Evolutionary conservation across 2,888 invertebrate species (phyloP).

Genomic region (Coronaproctus castanopsis): DNA sequence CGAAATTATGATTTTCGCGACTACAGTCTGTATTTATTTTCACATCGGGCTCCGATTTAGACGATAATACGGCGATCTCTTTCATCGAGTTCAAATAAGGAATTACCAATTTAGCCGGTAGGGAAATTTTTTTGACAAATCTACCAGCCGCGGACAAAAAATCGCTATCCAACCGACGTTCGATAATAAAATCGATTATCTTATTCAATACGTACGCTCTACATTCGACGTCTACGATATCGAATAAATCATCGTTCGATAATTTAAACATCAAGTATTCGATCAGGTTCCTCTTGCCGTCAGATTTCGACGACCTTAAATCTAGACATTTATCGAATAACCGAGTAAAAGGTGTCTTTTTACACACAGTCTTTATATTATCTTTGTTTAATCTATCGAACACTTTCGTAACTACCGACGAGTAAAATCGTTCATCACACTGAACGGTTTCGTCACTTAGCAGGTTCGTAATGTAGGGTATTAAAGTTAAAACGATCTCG

Average conservation of each 20-base stretch:
- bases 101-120: constrained; percentile 13
- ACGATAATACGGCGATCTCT: background rate
- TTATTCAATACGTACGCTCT: constrained; percentile 13
- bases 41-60: background rate
- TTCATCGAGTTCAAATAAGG: constrained; percentile 15
- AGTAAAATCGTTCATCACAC: too few relatives aligned
- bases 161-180: constrained; percentile 10
- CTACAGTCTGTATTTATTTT: background rate
- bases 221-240: constrained; percentile 19
- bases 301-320: background rate
- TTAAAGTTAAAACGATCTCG: background rate
- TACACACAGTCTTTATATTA: background rate
- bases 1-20: background rate
- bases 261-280: background rate
- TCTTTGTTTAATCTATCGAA: constrained; percentile 7
- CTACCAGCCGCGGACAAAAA: constrained; percentile 14
- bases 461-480: background rate
- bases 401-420: constrained; percentile 1
- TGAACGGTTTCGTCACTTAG: too few relatives aligned
- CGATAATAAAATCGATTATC: constrained; percentile 11
- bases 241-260: constrained; percentile 26
- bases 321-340: constrained; percentile 3
- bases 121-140: constrained; percentile 16
- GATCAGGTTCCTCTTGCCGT: background rate
- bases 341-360: background rate